Evolutionary conservation across 2,888 invertebrate species (phyloP).

Genomic region (Amphipoea lucens): DNA sequence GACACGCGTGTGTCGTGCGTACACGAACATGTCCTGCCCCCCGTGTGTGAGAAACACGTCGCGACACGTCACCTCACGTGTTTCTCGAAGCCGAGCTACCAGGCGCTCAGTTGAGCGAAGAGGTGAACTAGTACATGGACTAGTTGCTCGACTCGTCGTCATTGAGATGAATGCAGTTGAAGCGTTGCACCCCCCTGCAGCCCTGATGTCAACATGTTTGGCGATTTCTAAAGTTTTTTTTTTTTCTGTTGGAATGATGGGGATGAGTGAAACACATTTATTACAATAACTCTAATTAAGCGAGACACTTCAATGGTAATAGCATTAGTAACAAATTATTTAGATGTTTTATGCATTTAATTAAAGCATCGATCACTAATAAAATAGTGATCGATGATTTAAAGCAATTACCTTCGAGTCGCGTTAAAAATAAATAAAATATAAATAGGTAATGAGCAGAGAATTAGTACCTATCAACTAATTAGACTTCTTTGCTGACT

Average conservation of each 20-base stretch:
- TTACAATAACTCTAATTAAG: not conserved
- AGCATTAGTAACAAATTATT: not conserved
- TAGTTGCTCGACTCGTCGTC: conserved; percentile 25
- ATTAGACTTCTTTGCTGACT: not conserved
- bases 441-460: not conserved
- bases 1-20: conserved; percentile 1
- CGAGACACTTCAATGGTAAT: not conserved
- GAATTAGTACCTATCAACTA: not conserved
- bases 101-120: conserved; percentile 48
- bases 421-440: not conserved
- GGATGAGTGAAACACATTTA: too few species aligned
- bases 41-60: conserved; percentile 58
- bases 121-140: conserved; percentile 5
- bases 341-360: not conserved
- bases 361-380: too few species aligned
- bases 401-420: not conserved
- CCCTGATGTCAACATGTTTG: not conserved
- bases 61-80: conserved; percentile 64
- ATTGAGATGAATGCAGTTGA: conserved; percentile 28
- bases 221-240: not conserved
- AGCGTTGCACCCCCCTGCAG: conserved; percentile 7
- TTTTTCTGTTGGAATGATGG: not conserved
- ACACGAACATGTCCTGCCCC: conserved; percentile 9
- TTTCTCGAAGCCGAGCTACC: conserved; percentile 53
- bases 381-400: too few species aligned